phyloP scores from a whole-genome alignment of 2,797 vertebrate genomes.

The Tarsius wallacei region DNA sequence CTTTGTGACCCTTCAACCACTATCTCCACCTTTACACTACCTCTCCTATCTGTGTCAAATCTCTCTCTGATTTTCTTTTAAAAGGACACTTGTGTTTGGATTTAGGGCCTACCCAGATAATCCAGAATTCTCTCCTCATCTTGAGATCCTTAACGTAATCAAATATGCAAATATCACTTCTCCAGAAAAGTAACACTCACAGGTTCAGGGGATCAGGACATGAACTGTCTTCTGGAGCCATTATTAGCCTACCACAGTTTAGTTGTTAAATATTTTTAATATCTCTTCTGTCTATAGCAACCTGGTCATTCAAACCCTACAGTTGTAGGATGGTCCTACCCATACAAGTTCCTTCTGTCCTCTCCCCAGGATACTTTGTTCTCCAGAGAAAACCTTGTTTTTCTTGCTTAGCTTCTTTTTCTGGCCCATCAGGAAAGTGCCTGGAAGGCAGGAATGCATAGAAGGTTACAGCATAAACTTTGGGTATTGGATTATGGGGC shows the following conservation, averaged over 20 bases:
- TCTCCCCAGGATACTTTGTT: not conserved
- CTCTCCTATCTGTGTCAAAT: not conserved
- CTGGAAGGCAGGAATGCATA: not conserved
- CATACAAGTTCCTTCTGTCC: not conserved
- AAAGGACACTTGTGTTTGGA: not conserved
- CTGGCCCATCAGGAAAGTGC: not conserved
- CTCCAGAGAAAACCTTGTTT: not conserved
- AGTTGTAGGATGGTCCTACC: not conserved
- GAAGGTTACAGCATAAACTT: not conserved
- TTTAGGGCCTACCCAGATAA: not conserved
- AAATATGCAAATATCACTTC: not conserved
- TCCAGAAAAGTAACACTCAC: not conserved
- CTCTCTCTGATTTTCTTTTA: not conserved
- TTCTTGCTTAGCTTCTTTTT: not conserved
- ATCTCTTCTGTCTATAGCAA: not conserved
- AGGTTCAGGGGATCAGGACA: not conserved
- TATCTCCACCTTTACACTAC: not conserved
- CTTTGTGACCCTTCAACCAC: not conserved
- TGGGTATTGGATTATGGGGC: not conserved
- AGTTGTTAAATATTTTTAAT: not conserved
- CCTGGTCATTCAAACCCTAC: not conserved
- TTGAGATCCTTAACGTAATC: not conserved
- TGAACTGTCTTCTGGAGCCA: not conserved
- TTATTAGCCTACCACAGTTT: not conserved
- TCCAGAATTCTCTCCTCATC: not conserved